Conservation (phyloP, 2,888 invertebrate genomes). For the Archips crataeganus region DNA sequence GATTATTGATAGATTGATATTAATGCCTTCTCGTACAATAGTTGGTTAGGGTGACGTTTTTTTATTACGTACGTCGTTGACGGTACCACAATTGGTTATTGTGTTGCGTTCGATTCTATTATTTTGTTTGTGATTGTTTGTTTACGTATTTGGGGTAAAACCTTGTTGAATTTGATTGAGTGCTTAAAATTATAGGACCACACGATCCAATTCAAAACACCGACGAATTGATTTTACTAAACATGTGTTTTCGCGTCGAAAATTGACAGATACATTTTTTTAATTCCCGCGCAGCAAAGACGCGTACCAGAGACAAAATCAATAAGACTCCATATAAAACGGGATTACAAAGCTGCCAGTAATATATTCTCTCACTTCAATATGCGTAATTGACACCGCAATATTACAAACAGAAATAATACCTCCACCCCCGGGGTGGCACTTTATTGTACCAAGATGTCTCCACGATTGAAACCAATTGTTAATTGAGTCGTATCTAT, state of each 20-base stretch:
- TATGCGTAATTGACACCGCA: conserved; percentile 85
- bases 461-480: conserved; percentile 85
- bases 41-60: conserved; percentile 75
- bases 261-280: conserved; percentile 22
- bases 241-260: conserved; percentile 41
- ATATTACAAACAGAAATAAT: conserved; percentile 86
- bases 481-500: conserved; percentile 86
- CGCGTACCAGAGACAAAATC: conserved; percentile 37
- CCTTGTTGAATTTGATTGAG: conserved; percentile 53
- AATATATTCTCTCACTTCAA: conserved; percentile 73
- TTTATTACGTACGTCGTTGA: conserved; percentile 72
- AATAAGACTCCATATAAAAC: conserved; percentile 40
- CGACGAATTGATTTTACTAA: neutral
- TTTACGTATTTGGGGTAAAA: conserved; percentile 63
- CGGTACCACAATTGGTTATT: conserved; percentile 79
- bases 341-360: conserved; percentile 40
- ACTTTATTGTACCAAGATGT: conserved; percentile 82
- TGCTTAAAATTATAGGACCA: conserved; percentile 34
- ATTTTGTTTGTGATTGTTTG: conserved; percentile 62
- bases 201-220: neutral
- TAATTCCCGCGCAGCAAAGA: conserved; percentile 11
- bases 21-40: conserved; percentile 59
- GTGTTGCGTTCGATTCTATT: conserved; percentile 62
- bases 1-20: conserved; percentile 84
- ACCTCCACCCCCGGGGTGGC: conserved; percentile 68